Percentiles rank a stretch among this genome's conserved stretches.
phyloP scores from a whole-genome alignment of 64 coral and sea anemone species.

The Pachyseris speciosa region DNA sequence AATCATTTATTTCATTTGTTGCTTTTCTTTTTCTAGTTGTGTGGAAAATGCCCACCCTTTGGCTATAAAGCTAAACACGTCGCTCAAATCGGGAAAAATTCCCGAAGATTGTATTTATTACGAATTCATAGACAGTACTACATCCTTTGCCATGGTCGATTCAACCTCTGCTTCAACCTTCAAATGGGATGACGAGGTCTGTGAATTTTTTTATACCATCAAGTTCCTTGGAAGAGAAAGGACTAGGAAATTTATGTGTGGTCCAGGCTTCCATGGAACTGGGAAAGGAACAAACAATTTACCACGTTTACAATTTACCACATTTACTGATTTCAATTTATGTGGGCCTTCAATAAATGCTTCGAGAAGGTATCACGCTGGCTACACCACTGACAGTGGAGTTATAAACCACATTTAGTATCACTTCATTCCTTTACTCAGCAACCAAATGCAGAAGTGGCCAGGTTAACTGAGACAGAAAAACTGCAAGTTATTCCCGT shows the following conservation, averaged over 20 bases:
- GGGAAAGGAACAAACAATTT: background rate
- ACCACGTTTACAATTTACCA: background rate
- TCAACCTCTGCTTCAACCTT: conserved; percentile 12
- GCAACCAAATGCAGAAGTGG: conserved; percentile 36
- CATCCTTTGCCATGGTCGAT: background rate
- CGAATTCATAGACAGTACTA: conserved; percentile 4
- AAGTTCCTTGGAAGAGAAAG: conserved; percentile 45
- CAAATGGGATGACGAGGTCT: conserved; percentile 45
- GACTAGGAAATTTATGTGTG: conserved; percentile 26
- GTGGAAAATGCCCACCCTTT: conserved; percentile 1
- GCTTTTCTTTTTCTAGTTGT: background rate
- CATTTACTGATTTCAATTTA: conserved; percentile 23
- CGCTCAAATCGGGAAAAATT: conserved; percentile 1
- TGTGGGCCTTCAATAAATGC: conserved; percentile 6
- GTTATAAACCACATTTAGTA: conserved; percentile 38
- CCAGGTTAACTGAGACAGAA: conserved; percentile 9
- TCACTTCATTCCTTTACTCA: conserved; percentile 48
- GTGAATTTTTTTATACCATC: conserved; percentile 31
- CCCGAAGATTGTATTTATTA: conserved; percentile 34
- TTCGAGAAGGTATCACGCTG: background rate
- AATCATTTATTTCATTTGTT: background rate
- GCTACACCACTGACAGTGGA: conserved; percentile 62
- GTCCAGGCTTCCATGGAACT: background rate
- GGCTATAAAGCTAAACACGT: background rate
- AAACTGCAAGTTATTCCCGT: background rate